Evolutionary conservation across 2,113 vertebrate species (phyloP).

Genomic region (Probosciger aterrimus): DNA sequence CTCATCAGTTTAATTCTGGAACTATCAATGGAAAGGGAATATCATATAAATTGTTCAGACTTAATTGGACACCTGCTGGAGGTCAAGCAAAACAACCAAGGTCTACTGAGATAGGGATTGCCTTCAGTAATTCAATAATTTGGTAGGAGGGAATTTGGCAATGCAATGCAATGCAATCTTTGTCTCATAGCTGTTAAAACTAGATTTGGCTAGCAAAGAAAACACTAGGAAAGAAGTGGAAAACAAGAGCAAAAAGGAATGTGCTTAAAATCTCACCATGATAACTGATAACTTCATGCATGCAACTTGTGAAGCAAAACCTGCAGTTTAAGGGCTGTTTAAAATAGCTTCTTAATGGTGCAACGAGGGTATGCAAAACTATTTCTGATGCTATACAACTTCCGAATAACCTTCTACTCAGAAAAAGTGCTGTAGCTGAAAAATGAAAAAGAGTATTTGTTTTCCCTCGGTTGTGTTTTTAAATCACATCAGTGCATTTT

Average conservation of each 20-base stretch:
- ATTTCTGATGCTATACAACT: not conserved
- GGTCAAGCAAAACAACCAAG: slow-evolving; percentile 64
- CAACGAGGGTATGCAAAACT: not conserved
- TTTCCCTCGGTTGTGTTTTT: not conserved
- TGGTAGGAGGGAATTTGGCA: slow-evolving; percentile 55
- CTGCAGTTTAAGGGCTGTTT: not conserved
- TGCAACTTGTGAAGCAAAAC: not conserved
- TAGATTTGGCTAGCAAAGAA: not conserved
- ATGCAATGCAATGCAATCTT: not conserved
- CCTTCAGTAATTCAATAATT: slow-evolving; percentile 44
- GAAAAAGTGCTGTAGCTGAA: not conserved
- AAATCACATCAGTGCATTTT: not conserved
- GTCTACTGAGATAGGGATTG: slow-evolving; percentile 43
- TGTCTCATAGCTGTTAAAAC: not conserved
- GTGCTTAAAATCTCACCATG: not conserved
- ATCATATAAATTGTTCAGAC: slow-evolving; percentile 69
- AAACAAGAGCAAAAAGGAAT: not conserved
- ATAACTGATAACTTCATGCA: not conserved
- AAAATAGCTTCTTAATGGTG: not conserved
- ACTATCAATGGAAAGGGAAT: slow-evolving; percentile 71
- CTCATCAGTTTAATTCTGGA: slow-evolving; percentile 76
- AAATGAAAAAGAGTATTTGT: not conserved
- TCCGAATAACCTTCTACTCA: not conserved
- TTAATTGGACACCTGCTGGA: slow-evolving; percentile 80
- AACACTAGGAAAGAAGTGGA: not conserved